Evolutionary conservation across 1,140 invertebrate species (phyloP), one percentile per base, ranked within the genome.

Genomic region (Polypedilum vanderplanki): DNA sequence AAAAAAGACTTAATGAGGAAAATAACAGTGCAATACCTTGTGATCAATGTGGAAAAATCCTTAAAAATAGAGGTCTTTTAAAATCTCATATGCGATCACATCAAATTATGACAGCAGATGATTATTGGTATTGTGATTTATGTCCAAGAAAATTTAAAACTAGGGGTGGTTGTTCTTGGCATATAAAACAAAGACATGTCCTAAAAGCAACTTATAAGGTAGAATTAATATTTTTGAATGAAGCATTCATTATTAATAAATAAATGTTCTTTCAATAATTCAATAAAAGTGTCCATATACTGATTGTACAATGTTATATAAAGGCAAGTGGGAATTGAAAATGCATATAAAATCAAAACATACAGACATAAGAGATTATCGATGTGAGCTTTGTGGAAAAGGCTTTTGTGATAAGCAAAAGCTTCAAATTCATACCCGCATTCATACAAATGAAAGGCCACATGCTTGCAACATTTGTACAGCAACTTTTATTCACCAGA

Each of bases 101-200:
- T 57, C 46, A 57, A n/a, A 15, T 57, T n/a, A 57, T 57, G 46
- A 57, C 46, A 1, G 12, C 46, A 57, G n/a, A 57, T 57, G 46
- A 57, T 57, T 57, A 57, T 57, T 57, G 46, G 46, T 57, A 57
- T 15, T 57, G 46, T 57, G 46, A 57, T n/a, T 57, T 57, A n/a
- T 57, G 46, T 15, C 46, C 46, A 15, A 57, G 46, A 57, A 57
- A 57, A 15, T 57, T 57, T 15, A 57, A 57, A 57, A 57, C 46
- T 12, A 57, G 12, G 15, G 46, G 46, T 57, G 46, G 46, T 4
- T 57, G 46, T 57, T n/a, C 46, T 12, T 57, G 46, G 46, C 46
- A 57, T 57, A 57, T 57, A n/a, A 8, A 57, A 3, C 46, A 57
- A 57, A 12, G 46, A n/a, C 46, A 57, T 57, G 46, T 57, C 15